These are phyloP conservation scores for Epinotia demarniana DNA, from an alignment of 2,888 invertebrate species.

Conservation along the genomic window DNA sequence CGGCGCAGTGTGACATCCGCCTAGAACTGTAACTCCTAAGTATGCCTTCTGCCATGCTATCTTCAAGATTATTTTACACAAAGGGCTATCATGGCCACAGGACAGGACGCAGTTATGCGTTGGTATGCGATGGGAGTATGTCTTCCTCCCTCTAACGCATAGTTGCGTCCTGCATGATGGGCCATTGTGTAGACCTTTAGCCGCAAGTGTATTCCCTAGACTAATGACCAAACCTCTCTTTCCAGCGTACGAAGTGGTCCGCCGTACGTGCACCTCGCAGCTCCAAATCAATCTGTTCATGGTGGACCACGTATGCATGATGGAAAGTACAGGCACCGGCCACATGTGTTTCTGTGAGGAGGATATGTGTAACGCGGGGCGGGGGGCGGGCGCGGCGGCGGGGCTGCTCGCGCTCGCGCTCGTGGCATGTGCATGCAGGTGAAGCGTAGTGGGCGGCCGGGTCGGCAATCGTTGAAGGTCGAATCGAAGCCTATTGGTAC, in stretches of 20 bases:
- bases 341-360: slow-evolving; percentile 99
- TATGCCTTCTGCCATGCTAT: too few species aligned
- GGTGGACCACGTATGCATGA: slow-evolving; percentile 99
- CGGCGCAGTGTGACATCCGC: too few species aligned
- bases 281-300: slow-evolving; percentile 98
- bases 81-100: too few species aligned
- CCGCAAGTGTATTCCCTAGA: too few species aligned
- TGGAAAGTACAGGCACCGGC: slow-evolving; percentile 98
- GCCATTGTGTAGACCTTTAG: too few species aligned
- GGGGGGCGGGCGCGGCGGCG: slow-evolving; percentile 61
- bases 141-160: too few species aligned
- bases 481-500: slow-evolving; percentile 1
- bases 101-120: too few species aligned
- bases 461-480: slow-evolving; percentile 25
- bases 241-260: slow-evolving; percentile 95
- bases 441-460: slow-evolving; percentile 64
- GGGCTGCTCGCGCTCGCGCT: slow-evolving; percentile 63
- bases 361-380: slow-evolving; percentile 93
- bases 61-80: too few species aligned
- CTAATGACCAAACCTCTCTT: slow-evolving; percentile 52
- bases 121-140: too few species aligned
- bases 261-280: slow-evolving; percentile 96
- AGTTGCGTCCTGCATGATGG: too few species aligned
- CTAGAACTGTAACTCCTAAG: too few species aligned
- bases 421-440: slow-evolving; percentile 81